Conservation (phyloP, 2,797 vertebrate species). For the Morus bassanus region DNA sequence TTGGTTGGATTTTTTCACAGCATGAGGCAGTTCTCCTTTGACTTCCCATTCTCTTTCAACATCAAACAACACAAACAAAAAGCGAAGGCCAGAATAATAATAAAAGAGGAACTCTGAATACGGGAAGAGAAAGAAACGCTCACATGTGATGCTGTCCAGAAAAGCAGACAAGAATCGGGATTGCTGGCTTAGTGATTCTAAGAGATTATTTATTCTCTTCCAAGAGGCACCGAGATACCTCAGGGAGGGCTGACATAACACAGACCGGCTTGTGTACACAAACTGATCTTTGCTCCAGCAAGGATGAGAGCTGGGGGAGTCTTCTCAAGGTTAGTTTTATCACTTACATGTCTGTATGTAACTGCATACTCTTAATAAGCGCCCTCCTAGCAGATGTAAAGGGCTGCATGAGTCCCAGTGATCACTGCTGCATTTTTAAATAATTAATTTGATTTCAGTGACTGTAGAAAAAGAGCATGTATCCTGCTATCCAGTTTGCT, state of each 20-base stretch:
- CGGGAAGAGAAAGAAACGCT: not conserved
- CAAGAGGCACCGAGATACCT: not conserved
- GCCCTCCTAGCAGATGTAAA: not conserved
- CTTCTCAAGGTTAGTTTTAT: not conserved
- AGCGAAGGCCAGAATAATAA: not conserved
- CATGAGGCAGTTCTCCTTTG: not conserved
- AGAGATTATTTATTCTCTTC: not conserved
- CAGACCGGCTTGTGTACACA: not conserved
- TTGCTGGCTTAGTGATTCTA: not conserved
- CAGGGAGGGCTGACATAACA: not conserved
- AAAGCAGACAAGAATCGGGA: not conserved
- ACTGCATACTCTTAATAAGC: not conserved
- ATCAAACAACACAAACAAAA: not conserved
- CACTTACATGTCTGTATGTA: fast-evolving
- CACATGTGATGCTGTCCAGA: fast-evolving
- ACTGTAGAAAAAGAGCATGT: not conserved
- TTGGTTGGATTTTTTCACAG: not conserved
- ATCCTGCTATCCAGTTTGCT: not conserved
- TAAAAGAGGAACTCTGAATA: not conserved
- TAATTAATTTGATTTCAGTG: not conserved
- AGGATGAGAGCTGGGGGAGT: not conserved
- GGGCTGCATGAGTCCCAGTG: not conserved
- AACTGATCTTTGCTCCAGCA: not conserved
- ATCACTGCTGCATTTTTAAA: not conserved
- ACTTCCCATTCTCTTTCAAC: not conserved